Conservation (phyloP, 2,888 invertebrate genomes). For the Metellina segmentata region DNA sequence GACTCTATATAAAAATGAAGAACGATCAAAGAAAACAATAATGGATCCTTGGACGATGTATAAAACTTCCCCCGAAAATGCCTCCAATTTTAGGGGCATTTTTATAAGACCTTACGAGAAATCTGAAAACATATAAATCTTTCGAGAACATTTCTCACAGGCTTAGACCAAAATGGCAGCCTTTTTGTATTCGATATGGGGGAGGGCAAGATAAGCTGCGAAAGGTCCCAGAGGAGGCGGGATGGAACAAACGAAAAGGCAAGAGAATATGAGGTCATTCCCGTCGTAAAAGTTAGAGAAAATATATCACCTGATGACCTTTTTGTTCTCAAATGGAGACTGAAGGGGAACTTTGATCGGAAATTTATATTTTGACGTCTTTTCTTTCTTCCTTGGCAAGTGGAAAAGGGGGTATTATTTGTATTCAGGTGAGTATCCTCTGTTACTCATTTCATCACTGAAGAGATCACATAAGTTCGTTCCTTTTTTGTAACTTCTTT, state of each 20-base stretch:
- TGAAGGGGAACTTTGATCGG: constrained; percentile 40
- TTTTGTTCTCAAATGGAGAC: constrained; percentile 52
- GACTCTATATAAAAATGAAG: constrained; percentile 32
- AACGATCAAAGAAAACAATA: constrained; percentile 23
- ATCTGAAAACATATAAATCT: constrained; percentile 57
- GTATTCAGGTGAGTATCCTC: constrained; percentile 23
- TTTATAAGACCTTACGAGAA: constrained; percentile 29
- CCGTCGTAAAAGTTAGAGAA: constrained; percentile 43
- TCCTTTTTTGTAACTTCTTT: constrained; percentile 4
- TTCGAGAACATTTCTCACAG: constrained; percentile 38
- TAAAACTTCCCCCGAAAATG: constrained; percentile 30
- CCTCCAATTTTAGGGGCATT: constrained; percentile 37
- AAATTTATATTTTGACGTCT: constrained; percentile 53
- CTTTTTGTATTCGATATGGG: constrained; percentile 44
- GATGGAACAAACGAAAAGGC: not conserved
- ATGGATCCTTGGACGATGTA: constrained; percentile 6
- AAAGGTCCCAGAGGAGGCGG: constrained; percentile 23
- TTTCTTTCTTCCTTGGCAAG: constrained; percentile 3
- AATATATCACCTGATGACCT: constrained; percentile 62
- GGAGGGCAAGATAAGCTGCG: not conserved
- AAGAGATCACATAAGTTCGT: constrained; percentile 19
- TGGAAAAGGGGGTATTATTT: constrained; percentile 5
- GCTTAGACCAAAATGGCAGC: constrained; percentile 42
- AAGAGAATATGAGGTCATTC: constrained; percentile 38
- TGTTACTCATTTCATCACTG: constrained; percentile 38